Evolutionary conservation across 1,140 invertebrate species (phyloP).

Genomic region (Leptopilina clavipes): DNA sequence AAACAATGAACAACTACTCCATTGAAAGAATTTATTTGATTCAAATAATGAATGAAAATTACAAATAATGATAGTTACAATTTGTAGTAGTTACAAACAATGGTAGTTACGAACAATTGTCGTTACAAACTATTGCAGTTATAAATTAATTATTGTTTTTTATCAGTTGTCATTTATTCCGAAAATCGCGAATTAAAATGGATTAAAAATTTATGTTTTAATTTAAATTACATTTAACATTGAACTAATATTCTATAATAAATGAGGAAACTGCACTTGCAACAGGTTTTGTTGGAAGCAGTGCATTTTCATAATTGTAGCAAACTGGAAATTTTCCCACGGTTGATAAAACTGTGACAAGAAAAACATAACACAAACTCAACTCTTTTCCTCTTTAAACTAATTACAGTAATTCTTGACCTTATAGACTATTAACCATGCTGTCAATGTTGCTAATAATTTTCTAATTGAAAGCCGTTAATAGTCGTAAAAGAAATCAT

Average conservation of each 20-base stretch:
- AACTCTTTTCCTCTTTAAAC: conserved; percentile 3
- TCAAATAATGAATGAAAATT: too few relatives aligned
- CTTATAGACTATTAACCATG: not conserved
- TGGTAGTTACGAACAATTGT: too few relatives aligned
- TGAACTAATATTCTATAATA: conserved; percentile 2
- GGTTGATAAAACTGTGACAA: conserved; percentile 37
- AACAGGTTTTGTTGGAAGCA: not conserved
- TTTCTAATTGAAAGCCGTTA: not conserved
- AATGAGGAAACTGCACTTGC: not conserved
- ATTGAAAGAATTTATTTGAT: too few relatives aligned
- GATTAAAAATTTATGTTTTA: too few relatives aligned
- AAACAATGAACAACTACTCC: too few relatives aligned
- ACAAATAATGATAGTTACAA: too few relatives aligned
- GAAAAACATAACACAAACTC: conserved; percentile 4
- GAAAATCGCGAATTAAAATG: too few relatives aligned
- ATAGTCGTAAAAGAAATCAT: too few relatives aligned
- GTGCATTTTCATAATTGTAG: conserved; percentile 9
- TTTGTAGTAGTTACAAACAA: too few relatives aligned
- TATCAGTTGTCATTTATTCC: too few relatives aligned
- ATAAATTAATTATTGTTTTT: too few relatives aligned
- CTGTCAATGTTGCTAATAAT: not conserved
- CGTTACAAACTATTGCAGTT: too few relatives aligned
- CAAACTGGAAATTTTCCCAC: conserved; percentile 57
- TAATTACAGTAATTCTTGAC: conserved; percentile 1
- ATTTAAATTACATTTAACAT: not conserved